Percentiles rank a stretch among this genome's conserved stretches.
Evolutionary conservation across 2,797 vertebrate genomes (phyloP).

Genomic region (Syngnathus rostellatus): DNA sequence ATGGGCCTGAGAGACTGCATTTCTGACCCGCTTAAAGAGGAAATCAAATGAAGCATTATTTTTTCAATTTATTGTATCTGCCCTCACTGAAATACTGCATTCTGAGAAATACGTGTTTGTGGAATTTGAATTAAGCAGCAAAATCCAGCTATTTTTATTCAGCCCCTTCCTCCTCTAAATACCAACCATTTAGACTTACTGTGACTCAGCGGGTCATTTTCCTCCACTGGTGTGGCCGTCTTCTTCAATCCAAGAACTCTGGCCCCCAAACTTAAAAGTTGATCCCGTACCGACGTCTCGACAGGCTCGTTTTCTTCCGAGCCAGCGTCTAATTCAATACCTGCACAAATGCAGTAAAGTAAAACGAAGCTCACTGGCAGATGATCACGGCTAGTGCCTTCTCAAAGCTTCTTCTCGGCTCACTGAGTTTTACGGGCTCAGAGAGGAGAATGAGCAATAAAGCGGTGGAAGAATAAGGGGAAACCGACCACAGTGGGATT

Average conservation of each 20-base stretch:
- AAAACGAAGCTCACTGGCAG: background rate
- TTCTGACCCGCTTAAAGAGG: background rate
- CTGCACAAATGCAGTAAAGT: conserved; percentile 51
- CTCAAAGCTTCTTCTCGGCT: conserved; percentile 7
- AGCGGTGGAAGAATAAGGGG: conserved; percentile 15
- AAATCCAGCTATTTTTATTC: no score
- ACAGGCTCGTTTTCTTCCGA: conserved; percentile 64
- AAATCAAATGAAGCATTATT: no score
- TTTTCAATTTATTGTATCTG: no score
- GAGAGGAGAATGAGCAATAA: conserved; percentile 9
- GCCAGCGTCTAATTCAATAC: conserved; percentile 75
- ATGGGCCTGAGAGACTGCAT: background rate
- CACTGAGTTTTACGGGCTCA: background rate
- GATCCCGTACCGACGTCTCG: conserved; percentile 74
- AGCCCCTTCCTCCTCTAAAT: background rate
- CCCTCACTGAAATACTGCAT: no score
- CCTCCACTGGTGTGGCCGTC: conserved; percentile 63
- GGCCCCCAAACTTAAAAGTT: conserved; percentile 72
- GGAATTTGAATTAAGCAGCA: no score
- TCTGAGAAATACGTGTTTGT: no score
- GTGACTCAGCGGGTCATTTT: conserved; percentile 36
- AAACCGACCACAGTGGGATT: conserved; percentile 80
- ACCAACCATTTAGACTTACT: conserved; percentile 31
- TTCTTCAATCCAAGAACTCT: conserved; percentile 75
- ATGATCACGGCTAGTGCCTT: conserved; percentile 7